Base-by-base conservation (phyloP, 1,140 invertebrate genomes). In the Theocolax elegans region DNA sequence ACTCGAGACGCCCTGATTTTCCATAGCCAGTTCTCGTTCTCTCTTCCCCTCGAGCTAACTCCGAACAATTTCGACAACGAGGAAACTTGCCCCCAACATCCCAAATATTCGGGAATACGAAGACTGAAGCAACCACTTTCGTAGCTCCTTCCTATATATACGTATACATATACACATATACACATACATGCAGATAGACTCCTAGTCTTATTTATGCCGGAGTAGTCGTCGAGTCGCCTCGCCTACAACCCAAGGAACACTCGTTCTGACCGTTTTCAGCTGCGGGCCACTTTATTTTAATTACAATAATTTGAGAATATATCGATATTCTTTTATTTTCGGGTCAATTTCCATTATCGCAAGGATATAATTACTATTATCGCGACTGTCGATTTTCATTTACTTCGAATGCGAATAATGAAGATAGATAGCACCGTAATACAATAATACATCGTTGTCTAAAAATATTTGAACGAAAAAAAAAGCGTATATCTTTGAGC, bases 31-130 rank as follows among this genome's bases (percentile, higher is more conserved):
- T n/a, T 17, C 4, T 13, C n/a, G 10, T 3, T 27, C 49, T 27
- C 49, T 21, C 3, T 53, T 21, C 7, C 9, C 44, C 25, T 48
- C n/a, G n/a, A n/a, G n/a, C 31, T 44, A 53, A 49, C 46, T 44
- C 38, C 12, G 48, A 69, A 63, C 58, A 69, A 69, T 69, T 69
- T 63, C 38, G 46, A 31, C 27, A 42, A 54, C 35, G 67, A 35
- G 38, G 38, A 54, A 69, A 60, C 38, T 60, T 69, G 27, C 1
- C 15, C 21, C n/a, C 12, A 53, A 42, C 35, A 68, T 68, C 46
- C 56, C 35, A 68, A 62, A 68, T 68, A 68, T 68, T 68, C 35
- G n/a, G n/a, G n/a, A n/a, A n/a, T 15, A n/a, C n/a, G 13, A 46
- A 8, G 42, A 19, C 31, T 35, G 31, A 35, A 35, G 31, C 4